Evolutionary conservation across 2,113 vertebrate species (phyloP), one percentile per base, ranked within the genome.

Genomic region (Xiphias gladius): DNA sequence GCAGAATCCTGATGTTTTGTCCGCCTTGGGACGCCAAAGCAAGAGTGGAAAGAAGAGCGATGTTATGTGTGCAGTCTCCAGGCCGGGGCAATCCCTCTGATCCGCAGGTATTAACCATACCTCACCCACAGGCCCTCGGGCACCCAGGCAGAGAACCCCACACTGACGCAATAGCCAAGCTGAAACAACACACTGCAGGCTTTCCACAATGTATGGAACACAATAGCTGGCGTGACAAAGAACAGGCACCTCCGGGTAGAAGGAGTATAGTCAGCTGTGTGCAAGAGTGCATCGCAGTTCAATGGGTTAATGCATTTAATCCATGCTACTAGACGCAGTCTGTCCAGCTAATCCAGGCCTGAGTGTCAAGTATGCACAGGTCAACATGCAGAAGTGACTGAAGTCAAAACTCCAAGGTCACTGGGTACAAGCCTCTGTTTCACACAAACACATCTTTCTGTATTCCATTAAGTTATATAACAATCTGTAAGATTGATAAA

Each of bases 211-310:
- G 86, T n/a, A 59, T 46, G 54, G 78, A 85, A 73, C 88, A 93
- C 93, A 93, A 95, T 92, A 89, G 91, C 83, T 94, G 85, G 85
- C 80, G 82, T 90, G 91, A 94, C 88, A 87, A 87, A 65, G 84
- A 88, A 37, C 74, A 88, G 80, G 71, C 84, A 80, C 69, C 87
- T 77, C 76, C 71, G 83, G 79, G 71, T 13, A 57, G 65, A 76
- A 43, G 77, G 73, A 71, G 68, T 65, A 59, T 35, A 19, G 87
- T 71, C 82, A 88, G 73, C 82, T 91, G 92, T 89, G 83, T 87
- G 86, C 76, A 87, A 81, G 85, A 89, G 74, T 85, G 81, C 76
- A 71, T 85, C 30, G 32, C 82, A 83, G 88, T 63, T 88, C 90
- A 89, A 85, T 64, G 79, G 35, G 61, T 83, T 88, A 90, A 89